phyloP scores from a whole-genome alignment of 2,888 invertebrate species.

The Drosophila testacea region DNA sequence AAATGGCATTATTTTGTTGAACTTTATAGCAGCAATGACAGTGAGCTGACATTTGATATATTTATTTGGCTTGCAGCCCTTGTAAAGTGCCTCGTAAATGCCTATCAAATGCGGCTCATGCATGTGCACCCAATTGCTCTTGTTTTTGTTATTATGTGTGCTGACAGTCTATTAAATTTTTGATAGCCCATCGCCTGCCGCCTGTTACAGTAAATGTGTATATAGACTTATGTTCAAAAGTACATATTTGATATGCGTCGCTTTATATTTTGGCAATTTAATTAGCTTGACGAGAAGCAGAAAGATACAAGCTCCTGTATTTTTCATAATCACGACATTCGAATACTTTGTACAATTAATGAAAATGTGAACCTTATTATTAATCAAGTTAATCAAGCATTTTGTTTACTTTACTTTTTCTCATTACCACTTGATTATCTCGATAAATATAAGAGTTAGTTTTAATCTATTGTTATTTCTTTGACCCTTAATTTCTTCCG shows the following conservation, averaged over 20 bases:
- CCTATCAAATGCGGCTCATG: constrained; percentile 46
- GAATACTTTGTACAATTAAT: constrained; percentile 3
- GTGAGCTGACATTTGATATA: constrained; percentile 56
- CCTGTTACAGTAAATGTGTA: constrained; percentile 8
- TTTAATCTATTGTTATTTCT: background rate
- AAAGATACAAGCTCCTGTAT: background rate
- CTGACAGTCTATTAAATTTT: constrained; percentile 72
- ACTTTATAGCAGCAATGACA: constrained; percentile 30
- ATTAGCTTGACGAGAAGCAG: constrained; percentile 45
- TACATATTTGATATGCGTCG: constrained; percentile 15
- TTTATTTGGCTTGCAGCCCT: constrained; percentile 46
- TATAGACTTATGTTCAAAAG: constrained; percentile 1
- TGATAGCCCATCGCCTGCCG: constrained; percentile 59
- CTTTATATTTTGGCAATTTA: constrained; percentile 56
- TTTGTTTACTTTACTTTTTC: background rate
- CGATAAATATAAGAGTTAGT: background rate
- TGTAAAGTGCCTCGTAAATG: constrained; percentile 62
- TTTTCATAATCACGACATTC: background rate
- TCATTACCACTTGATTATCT: background rate
- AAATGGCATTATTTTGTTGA: constrained; percentile 31
- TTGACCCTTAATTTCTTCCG: background rate
- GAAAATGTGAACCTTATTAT: background rate
- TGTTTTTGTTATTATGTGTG: constrained; percentile 30
- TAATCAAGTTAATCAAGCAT: background rate
- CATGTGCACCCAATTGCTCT: constrained; percentile 29